Evolutionary conservation across 2,113 vertebrate species (phyloP).

Genomic region (Elephas maximus): DNA sequence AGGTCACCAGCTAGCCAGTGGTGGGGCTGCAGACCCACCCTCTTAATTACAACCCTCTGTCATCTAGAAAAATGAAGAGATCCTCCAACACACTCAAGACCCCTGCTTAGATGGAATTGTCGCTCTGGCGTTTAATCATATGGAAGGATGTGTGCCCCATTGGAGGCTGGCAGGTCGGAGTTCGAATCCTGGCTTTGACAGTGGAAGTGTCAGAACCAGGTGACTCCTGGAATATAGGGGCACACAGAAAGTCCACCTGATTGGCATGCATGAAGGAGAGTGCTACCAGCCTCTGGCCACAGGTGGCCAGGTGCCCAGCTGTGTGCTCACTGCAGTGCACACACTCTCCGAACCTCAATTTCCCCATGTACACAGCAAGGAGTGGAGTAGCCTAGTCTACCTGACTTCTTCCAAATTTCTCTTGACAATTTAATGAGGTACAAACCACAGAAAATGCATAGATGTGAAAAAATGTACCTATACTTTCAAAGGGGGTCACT

Average conservation of each 20-base stretch:
- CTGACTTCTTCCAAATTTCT: neutral
- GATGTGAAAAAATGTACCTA: neutral
- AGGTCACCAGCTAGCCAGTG: neutral
- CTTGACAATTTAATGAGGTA: conserved; percentile 16
- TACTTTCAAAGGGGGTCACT: neutral
- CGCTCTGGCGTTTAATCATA: neutral
- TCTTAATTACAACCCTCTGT: neutral
- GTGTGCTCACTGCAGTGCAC: neutral
- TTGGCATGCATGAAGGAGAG: neutral
- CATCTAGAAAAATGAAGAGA: neutral
- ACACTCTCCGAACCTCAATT: neutral
- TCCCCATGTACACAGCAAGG: neutral
- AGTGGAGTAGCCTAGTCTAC: neutral
- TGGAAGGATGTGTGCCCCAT: neutral
- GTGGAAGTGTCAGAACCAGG: neutral
- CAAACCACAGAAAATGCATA: neutral
- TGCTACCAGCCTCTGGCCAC: neutral
- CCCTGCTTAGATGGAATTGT: neutral
- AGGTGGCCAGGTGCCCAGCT: neutral
- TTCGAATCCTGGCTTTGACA: neutral
- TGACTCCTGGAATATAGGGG: neutral
- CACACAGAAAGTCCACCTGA: neutral
- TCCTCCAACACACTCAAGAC: neutral
- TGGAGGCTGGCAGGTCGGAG: neutral
- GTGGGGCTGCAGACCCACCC: neutral